phyloP scores from a whole-genome alignment of 2,797 vertebrate genomes.

The Ctenochaetus hawaiiensis region DNA sequence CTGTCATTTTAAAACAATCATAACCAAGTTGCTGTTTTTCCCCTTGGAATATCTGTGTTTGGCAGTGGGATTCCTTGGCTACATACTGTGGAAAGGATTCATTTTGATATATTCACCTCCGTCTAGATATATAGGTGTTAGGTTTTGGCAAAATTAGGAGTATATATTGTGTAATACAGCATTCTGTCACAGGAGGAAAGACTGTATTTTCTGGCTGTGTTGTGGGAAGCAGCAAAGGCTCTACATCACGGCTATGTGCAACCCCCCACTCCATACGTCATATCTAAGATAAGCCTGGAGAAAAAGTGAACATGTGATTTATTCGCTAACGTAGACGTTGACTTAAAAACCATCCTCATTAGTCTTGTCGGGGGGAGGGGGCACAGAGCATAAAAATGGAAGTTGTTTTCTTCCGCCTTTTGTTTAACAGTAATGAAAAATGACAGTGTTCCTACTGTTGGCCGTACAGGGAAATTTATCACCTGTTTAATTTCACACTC shows the following conservation, averaged over 20 bases:
- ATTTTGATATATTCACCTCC: constrained; percentile 33
- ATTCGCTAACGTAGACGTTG: constrained; percentile 72
- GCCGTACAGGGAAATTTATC: constrained; percentile 84
- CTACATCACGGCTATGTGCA: constrained; percentile 47
- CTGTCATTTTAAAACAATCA: constrained; percentile 51
- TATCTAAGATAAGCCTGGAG: constrained; percentile 61
- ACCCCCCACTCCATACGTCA: constrained; percentile 47
- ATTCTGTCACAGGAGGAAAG: constrained; percentile 34
- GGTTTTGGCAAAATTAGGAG: constrained; percentile 47
- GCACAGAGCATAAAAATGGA: constrained; percentile 72
- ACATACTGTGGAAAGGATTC: constrained; percentile 27
- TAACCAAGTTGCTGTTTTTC: constrained; percentile 47
- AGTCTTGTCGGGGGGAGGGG: constrained; percentile 72
- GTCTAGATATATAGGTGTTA: constrained; percentile 33
- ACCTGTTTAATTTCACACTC: constrained; percentile 91
- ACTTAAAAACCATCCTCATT: constrained; percentile 84
- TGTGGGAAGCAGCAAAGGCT: constrained; percentile 49
- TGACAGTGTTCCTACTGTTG: constrained; percentile 79
- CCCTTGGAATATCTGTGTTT: constrained; percentile 21
- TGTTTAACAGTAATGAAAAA: constrained; percentile 88
- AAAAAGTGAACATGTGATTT: constrained; percentile 74
- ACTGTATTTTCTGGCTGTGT: constrained; percentile 47
- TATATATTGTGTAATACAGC: constrained; percentile 47
- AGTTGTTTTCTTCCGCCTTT: constrained; percentile 82
- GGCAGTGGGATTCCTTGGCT: constrained; percentile 19